Evolutionary conservation across 2,113 vertebrate species (phyloP), one percentile per base, ranked within the genome.

Genomic region (Sphyrna mokarran): DNA sequence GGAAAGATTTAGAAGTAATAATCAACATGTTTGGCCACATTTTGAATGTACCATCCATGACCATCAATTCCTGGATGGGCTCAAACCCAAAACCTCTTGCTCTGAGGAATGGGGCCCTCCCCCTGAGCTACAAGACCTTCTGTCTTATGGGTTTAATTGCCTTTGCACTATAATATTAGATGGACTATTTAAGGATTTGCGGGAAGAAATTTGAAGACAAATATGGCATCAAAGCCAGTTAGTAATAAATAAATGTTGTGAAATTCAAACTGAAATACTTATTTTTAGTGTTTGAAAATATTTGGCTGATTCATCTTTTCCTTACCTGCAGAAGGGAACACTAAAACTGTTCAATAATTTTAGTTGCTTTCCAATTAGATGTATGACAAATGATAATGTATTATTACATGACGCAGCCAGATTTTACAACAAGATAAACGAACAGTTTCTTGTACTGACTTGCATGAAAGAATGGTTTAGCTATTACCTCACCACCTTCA

Each of bases 391-490:
- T 61, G 54, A 90, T 61, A 16, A 1, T 83, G 80, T 90, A 61
- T 90, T 90, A 7, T 61, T 10, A 48, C 33, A 26, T 14, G 13
- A 4, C 29, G 0, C 6, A 6, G 16, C 43, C 58, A 26, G 29
- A 61, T 90, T 54, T 90, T 22, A 43, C 63, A 94, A 13, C 66
- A 94, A 69, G 37, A 94, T 68, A 23, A 94, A 69, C 43, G 13
- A 61, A 3, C 29, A 93, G 58, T 37, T 94, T 40, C n/a, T 94
- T 94, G 63, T 94, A 40, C n/a, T 69, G 61, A 70, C 66, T 94
- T 94, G 63, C 91, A 94, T 69, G 66, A 94, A 43, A 94, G 90
- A 68, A 94, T 69, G 61, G 33, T 37, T 94, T 94, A 63, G 63
- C 90, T 68, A 93, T 18, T 26, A 18, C 33, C 22, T 68, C n/a